Evolutionary conservation across 2,113 vertebrate species (phyloP).

Genomic region (Oenanthe oenanthe): DNA sequence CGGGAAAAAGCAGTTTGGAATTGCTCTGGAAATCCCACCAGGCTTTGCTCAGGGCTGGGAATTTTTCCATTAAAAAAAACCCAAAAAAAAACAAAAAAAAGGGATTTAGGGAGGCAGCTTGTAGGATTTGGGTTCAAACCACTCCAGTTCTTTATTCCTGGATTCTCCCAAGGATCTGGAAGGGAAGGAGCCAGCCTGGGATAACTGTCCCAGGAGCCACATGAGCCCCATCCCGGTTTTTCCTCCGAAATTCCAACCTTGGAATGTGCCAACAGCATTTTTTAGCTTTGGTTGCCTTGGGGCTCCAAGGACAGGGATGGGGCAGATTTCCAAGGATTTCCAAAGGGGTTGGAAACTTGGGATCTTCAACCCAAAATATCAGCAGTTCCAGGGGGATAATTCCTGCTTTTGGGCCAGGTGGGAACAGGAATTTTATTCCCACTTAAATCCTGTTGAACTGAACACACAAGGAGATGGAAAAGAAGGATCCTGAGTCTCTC

Average conservation of each 20-base stretch:
- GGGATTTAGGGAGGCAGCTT: not conserved
- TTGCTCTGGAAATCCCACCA: not conserved
- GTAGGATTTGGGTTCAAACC: not conserved
- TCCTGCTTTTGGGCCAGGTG: not conserved
- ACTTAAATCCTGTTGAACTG: fast-evolving
- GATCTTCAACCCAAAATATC: not conserved
- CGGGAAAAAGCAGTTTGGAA: not conserved
- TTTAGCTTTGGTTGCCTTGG: not conserved
- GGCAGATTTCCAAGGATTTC: not conserved
- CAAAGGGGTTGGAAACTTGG: not conserved
- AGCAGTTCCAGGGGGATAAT: not conserved
- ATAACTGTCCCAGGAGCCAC: not conserved
- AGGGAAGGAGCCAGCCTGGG: not conserved
- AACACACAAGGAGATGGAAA: not conserved
- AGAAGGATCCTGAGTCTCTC: not conserved
- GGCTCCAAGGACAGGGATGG: not conserved
- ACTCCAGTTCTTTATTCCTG: not conserved
- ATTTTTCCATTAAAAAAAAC: not conserved
- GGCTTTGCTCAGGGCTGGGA: not conserved
- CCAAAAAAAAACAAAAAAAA: not conserved
- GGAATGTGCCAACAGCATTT: not conserved
- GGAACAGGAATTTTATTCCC: not conserved
- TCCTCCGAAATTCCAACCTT: not conserved
- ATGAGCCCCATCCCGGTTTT: not conserved
- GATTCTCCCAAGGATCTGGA: not conserved